These are phyloP conservation scores for Ailuropoda melanoleuca DNA, from an alignment of 2,113 vertebrate species.

Conservation along the genomic window DNA sequence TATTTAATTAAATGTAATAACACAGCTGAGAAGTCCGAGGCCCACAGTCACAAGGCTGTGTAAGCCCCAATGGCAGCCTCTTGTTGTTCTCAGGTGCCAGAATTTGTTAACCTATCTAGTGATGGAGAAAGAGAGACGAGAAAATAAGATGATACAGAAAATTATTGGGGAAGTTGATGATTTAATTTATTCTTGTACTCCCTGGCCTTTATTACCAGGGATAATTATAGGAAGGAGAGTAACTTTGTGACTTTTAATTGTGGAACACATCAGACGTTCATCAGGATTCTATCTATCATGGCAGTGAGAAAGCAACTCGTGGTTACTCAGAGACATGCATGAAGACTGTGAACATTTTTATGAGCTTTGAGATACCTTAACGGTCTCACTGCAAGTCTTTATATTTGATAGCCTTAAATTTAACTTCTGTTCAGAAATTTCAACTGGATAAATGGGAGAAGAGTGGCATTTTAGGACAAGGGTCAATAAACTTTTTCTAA, in stretches of 20 bases:
- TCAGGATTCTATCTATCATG: background rate
- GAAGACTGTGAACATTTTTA: background rate
- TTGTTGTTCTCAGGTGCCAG: background rate
- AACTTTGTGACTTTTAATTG: background rate
- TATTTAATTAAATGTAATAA: conserved; percentile 18
- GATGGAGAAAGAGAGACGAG: background rate
- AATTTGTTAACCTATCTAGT: background rate
- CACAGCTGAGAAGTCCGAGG: background rate
- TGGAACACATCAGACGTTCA: background rate
- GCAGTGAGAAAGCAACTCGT: background rate
- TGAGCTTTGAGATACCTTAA: conserved; percentile 9
- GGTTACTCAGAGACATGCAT: background rate
- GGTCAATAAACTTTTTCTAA: conserved; percentile 29
- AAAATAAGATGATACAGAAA: background rate
- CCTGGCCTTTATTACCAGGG: background rate
- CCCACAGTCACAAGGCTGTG: background rate
- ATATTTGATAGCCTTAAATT: conserved; percentile 4
- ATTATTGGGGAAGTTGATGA: background rate
- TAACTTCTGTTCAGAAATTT: background rate
- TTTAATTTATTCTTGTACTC: conserved; percentile 5
- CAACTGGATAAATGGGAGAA: background rate
- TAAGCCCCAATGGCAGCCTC: background rate
- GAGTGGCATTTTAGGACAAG: background rate
- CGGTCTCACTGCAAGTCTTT: background rate
- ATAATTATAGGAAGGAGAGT: background rate